Evolutionary conservation across 2,113 vertebrate species (phyloP), one percentile per base, ranked within the genome.

Genomic region (Bos indicus): DNA sequence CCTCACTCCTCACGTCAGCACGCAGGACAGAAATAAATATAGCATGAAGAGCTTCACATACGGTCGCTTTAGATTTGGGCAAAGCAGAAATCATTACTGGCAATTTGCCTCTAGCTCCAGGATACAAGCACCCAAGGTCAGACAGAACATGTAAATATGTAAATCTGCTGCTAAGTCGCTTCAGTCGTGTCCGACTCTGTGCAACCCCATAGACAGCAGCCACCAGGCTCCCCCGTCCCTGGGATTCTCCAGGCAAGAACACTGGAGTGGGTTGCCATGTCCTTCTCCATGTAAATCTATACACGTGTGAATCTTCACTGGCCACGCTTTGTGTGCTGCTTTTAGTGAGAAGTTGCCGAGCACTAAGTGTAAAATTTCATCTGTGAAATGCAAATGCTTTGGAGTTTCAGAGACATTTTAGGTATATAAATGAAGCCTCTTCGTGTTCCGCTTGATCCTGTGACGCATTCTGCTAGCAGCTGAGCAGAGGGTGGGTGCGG

Each of bases 401-500:
- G 19, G 51, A 23, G 48, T 83, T 80, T 83, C 19, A 71, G n/a
- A 59, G 40, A 48, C 36, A 30, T 36, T 56, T 40, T 57, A 36
- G 48, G 26, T 25, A 12, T 2, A 16, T 48, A 57, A 9, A 9
- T 28, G 13, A 57, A 48, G 93, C 4, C 11, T 9, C 13, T 30
- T 40, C 0, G 11, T 7, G 51, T 46, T 71, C 23, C 2, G 15
- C 16, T 36, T 2, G 10, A 48, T 7, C n/a, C 23, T 14, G 1
- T 11, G 52, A 40, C 15, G 26, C 1, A 15, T 1, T 30, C 16
- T 5, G 33, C n/a, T 26, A 30, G 7, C 57, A 88, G 8, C 36
- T 5, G 51, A 36, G 33, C 4, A 16, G 12, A 71, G 23, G 13
- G n/a, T 14, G 21, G n/a, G 4, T 13, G 6, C 2, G 1, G 7